phyloP scores from a whole-genome alignment of 92 coral and sea anemone genomes.

The Porites rus region DNA sequence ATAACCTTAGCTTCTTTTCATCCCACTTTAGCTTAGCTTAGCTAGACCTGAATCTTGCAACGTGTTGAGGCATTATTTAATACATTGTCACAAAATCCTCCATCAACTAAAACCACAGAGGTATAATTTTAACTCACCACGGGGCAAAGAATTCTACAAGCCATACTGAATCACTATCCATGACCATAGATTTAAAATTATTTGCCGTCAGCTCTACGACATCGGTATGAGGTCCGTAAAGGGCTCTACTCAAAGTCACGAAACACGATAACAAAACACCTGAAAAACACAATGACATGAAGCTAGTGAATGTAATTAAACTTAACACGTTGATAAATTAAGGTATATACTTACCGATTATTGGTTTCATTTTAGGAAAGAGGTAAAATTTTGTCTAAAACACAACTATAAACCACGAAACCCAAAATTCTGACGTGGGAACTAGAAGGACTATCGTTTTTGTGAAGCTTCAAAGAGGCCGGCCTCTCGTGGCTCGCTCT shows the following conservation, averaged over 20 bases:
- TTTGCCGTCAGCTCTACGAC: constrained; percentile 93
- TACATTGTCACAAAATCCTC: too few species aligned
- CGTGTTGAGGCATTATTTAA: background rate
- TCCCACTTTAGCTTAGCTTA: background rate
- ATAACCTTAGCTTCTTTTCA: too few species aligned
- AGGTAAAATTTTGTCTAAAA: background rate
- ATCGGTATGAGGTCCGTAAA: constrained; percentile 89
- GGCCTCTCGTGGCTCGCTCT: constrained; percentile 95
- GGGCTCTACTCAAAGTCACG: constrained; percentile 69
- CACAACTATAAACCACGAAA: background rate
- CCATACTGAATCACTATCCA: constrained; percentile 93
- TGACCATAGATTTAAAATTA: constrained; percentile 85
- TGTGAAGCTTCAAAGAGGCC: constrained; percentile 80
- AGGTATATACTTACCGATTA: constrained; percentile 13
- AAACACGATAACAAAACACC: constrained; percentile 71
- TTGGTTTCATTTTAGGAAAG: constrained; percentile 29
- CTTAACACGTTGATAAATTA: background rate
- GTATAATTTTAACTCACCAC: constrained; percentile 68
- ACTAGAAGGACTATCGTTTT: background rate
- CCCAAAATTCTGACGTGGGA: constrained; percentile 46
- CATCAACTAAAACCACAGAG: background rate
- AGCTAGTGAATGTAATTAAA: background rate
- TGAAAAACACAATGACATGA: constrained; percentile 40
- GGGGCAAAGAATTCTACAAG: constrained; percentile 98
- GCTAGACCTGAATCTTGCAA: background rate